phyloP scores from a whole-genome alignment of 2,113 vertebrate species.

The Parotia lawesii region DNA sequence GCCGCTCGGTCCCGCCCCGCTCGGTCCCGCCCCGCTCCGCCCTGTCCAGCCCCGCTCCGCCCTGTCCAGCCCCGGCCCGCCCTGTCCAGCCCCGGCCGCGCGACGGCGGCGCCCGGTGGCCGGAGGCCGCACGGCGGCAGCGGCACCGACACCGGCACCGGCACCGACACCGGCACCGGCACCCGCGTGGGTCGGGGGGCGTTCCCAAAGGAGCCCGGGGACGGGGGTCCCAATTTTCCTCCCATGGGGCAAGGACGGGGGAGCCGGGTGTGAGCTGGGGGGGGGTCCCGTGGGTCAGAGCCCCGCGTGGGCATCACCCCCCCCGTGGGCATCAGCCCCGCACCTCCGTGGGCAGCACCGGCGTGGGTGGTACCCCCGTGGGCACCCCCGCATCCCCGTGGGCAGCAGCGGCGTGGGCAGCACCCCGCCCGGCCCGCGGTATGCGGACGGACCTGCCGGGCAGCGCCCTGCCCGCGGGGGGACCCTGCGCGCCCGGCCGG shows the following conservation, averaged over 20 bases:
- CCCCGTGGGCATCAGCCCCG: not conserved
- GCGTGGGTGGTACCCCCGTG: not conserved
- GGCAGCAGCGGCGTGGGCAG: not conserved
- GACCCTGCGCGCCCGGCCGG: not conserved
- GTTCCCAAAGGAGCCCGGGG: not conserved
- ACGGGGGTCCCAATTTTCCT: too few species aligned
- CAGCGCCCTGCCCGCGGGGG: not conserved
- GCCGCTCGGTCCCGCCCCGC: too few species aligned
- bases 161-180: not conserved
- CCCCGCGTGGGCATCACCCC: too few species aligned
- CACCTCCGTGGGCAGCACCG: not conserved
- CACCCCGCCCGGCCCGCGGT: not conserved
- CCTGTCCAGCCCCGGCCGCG: too few species aligned
- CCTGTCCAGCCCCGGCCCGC: too few species aligned
- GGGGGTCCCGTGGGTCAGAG: not conserved
- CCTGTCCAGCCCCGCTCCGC: too few species aligned
- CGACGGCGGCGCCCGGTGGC: too few species aligned
- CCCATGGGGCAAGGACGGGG: not conserved
- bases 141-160: too few species aligned
- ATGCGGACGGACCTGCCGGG: not conserved
- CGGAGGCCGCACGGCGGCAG: too few species aligned
- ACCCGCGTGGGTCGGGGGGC: fast-evolving
- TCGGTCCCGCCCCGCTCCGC: too few species aligned
- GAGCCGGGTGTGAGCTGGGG: not conserved
- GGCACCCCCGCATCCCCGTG: not conserved